Evolutionary conservation across 2,797 vertebrate species (phyloP).

Genomic region (Halcyon leucocephala): DNA sequence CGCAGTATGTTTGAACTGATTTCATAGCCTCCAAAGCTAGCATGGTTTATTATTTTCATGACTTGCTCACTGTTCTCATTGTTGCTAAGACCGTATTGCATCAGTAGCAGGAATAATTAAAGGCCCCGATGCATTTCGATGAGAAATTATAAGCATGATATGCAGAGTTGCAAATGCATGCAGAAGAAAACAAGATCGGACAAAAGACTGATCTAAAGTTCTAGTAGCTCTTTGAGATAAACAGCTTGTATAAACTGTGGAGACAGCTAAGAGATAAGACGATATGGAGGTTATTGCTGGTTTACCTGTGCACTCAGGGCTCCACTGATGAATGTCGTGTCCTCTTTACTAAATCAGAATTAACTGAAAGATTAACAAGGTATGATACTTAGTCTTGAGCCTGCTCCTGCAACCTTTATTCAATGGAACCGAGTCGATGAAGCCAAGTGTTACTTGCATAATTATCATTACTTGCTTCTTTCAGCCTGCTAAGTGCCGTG

Average conservation of each 20-base stretch:
- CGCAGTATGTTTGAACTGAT: conserved; percentile 72
- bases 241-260: not conserved
- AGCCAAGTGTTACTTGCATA: conserved; percentile 9
- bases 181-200: conserved; percentile 46
- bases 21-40: conserved; percentile 74
- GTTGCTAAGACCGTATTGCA: conserved; percentile 53
- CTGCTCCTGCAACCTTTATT: conserved; percentile 12
- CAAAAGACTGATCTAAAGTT: conserved; percentile 1
- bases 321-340: not conserved
- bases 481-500: not conserved
- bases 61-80: conserved; percentile 58
- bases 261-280: not conserved
- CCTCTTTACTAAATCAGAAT: not conserved
- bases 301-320: not conserved
- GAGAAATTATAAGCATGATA: conserved; percentile 17
- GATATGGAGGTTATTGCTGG: not conserved
- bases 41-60: conserved; percentile 73
- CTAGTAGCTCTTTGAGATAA: conserved; percentile 35
- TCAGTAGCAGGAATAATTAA: conserved; percentile 59
- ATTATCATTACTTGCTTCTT: not conserved
- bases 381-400: not conserved
- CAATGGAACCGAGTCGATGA: not conserved
- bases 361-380: not conserved
- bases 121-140: conserved; percentile 18
- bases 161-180: conserved; percentile 15